Percentiles rank a stretch among this genome's conserved stretches.
phyloP scores from a whole-genome alignment of 2,888 invertebrate genomes.

The Tortricodes alternella region DNA sequence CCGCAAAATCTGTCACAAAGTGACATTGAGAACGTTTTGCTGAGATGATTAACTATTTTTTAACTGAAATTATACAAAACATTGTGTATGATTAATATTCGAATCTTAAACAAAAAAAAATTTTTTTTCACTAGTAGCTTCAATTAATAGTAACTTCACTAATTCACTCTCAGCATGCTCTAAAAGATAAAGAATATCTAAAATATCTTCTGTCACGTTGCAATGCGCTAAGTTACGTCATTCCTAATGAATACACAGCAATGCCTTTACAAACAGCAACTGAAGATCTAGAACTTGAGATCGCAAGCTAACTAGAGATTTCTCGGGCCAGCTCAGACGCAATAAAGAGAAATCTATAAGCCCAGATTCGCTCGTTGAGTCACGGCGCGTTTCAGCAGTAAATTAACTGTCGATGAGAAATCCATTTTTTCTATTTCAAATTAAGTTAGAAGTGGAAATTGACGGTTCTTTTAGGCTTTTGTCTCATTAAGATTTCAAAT shows the following conservation, averaged over 20 bases:
- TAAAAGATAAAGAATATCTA: too few relatives aligned
- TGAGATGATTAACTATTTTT: too few relatives aligned
- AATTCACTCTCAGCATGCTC: neutral
- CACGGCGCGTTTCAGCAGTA: slow-evolving; percentile 18
- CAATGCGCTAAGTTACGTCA: too few relatives aligned
- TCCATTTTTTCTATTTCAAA: slow-evolving; percentile 22
- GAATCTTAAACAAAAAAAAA: too few relatives aligned
- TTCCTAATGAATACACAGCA: too few relatives aligned
- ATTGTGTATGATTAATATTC: too few relatives aligned
- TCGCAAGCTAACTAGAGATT: neutral
- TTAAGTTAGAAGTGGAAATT: slow-evolving; percentile 1
- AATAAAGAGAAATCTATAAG: slow-evolving; percentile 18
- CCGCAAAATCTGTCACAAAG: neutral
- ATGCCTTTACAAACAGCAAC: too few relatives aligned
- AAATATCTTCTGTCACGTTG: too few relatives aligned
- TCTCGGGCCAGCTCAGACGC: neutral
- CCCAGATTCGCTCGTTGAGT: slow-evolving; percentile 13
- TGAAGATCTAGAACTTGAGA: too few relatives aligned
- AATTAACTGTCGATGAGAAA: slow-evolving; percentile 20
- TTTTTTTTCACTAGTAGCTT: neutral
- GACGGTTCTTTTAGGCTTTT: neutral
- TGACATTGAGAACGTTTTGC: neutral
- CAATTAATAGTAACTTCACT: neutral
- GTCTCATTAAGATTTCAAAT: neutral
- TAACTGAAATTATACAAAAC: too few relatives aligned